Percentiles rank a stretch among this genome's conserved stretches.
phyloP scores from a whole-genome alignment of 1,140 invertebrate genomes.

The Vollenhovia emeryi region DNA sequence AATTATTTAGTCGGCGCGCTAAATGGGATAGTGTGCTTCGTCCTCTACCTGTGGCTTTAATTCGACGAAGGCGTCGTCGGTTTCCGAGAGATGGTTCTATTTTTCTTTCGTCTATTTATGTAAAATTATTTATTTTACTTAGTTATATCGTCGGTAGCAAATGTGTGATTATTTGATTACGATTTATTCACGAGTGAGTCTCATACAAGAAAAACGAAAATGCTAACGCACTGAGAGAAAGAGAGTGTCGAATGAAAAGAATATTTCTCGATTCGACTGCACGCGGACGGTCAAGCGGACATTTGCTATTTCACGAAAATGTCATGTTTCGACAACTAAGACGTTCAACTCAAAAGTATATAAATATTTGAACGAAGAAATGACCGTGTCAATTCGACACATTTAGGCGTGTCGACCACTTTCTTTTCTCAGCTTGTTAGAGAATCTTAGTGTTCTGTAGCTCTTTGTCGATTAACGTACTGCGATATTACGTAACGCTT shows the following conservation, averaged over 20 bases:
- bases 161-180: no score
- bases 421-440: no score
- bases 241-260: no score
- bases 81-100: background rate
- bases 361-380: no score
- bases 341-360: no score
- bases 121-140: conserved; percentile 38
- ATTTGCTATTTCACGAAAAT: no score
- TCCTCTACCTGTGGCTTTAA: conserved; percentile 78
- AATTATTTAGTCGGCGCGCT: conserved; percentile 78
- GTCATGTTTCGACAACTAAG: no score
- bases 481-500: conserved; percentile 1
- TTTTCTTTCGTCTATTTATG: background rate
- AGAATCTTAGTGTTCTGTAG: conserved; percentile 21
- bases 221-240: no score
- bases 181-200: conserved; percentile 17
- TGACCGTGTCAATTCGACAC: no score
- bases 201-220: background rate
- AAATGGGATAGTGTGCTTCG: conserved; percentile 75
- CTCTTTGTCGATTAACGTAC: conserved; percentile 38
- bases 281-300: no score
- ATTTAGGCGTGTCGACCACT: no score
- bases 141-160: background rate
- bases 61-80: background rate
- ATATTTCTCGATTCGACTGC: no score